Base-by-base conservation (phyloP, 2,797 vertebrate species). In the Tauraco hartlaubi region DNA sequence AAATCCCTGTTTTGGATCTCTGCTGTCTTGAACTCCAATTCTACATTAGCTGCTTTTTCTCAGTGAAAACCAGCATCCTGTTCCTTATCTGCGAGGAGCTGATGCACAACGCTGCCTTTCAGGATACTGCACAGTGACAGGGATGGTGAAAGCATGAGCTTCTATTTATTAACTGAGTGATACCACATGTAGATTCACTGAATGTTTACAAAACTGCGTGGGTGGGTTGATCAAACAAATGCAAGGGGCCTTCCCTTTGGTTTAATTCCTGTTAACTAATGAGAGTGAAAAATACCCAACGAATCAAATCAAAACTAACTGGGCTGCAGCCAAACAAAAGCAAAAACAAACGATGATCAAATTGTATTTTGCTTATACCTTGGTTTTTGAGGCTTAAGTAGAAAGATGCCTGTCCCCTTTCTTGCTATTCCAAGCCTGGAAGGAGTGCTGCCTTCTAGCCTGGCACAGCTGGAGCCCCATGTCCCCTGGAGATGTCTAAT, bases 121-220 rank as follows among this genome's bases (percentile, higher is more conserved):
- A 92, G 86, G 96, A 93, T 88, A 69, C 77, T 74, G 37, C 55
- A 37, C 49, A 80, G 81, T 41, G 62, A 97, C 73, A 71, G 79
- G 37, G 69, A 88, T 23, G 92, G 29, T 14, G 77, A 91, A 92
- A 96, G 58, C 92, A 81, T 16, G 69, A 94, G 78, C 85, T 96
- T 91, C 93, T 75, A 52, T 96, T 97, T 93, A 95, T 96, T 93
- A 94, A 92, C 90, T 97, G 97, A 98, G 80, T 91, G 86, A 96
- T 96, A 88, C 96, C 98, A 98, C 92, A 96, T 97, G 97, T 93
- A 92, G 62, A 90, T 83, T 92, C 52, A 10, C 43, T 95, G 80
- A 20, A 76, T 98, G 97, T 97, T 98, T 98, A 97, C 84, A 96
- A 41, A 97, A 89, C 95, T 73, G 56, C 43, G 64, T 97, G 97